Base-by-base conservation (phyloP, 2,113 vertebrate genomes). In the Mellivora capensis region DNA sequence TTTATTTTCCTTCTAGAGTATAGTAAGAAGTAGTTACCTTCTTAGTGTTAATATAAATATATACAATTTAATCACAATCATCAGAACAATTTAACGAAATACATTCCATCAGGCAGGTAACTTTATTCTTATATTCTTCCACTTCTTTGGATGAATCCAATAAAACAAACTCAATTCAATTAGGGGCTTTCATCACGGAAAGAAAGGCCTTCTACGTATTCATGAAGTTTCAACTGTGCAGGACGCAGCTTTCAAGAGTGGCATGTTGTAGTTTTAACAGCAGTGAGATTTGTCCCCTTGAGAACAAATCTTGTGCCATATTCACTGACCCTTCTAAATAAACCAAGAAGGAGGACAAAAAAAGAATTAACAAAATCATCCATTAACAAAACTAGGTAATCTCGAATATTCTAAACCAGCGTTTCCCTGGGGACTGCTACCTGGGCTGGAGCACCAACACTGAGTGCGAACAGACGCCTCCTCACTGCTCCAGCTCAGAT, bases 361-460 rank as follows among this genome's bases (percentile, higher is more conserved):
- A 74, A 81, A 67, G 61, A 94, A 59, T 59, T 54, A 49, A 81
- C 81, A 88, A 82, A 96, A 92, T 83, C 90, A 84, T 77, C 86
- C 69, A 37, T 39, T 64, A 29, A 34, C 52, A 88, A 54, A 94
- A n/a, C 39, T 47, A 27, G n/a, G 64, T 42, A 77, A 95, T 0
- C 39, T n/a, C 2, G 0, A 96, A 57, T 39, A 79, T 49, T 67
- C 59, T 44, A 44, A 88, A 90, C 59, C 61, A 11, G 15, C 0
- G 0, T 49, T 71, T 71, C 59, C 25, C 61, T 1, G 25, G 47
- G 39, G 31, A 20, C 62, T 34, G 17, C 17, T 23, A 12, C 23
- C 20, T 17, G 7, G 23, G 6, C 29, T 17, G 7, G 0, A 27
- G 17, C 27, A 14, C 62, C 44, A 21, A 69, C 9, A 2, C 39